Base-by-base conservation (phyloP, 1,140 invertebrate species). In the Lordiphosa collinella region DNA sequence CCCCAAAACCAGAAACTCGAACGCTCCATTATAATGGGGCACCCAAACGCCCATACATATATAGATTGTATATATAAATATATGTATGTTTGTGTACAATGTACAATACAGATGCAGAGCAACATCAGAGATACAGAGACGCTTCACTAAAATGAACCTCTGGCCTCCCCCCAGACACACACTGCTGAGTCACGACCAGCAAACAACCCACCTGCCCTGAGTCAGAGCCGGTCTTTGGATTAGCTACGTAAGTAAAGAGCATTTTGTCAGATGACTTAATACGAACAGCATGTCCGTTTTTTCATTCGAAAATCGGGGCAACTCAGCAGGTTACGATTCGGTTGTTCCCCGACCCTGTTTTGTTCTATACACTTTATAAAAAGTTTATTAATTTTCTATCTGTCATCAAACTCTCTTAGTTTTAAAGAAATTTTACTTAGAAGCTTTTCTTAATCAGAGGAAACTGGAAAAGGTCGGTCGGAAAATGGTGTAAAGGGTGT, bases 211-310 rank as follows among this genome's bases (percentile, higher is more conserved):
- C 76, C 70, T 68, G 48, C 18, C 18, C 68, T 75, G 65, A 76
- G 38, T 82, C 71, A 63, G 74, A 78, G 73, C 67, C 73, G 74
- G 74, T 78, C 58, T 68, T 59, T 41, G 53, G 66, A 66, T 74
- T 74, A 61, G 59, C 53, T 25, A 22, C 4, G 4, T 22, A 3
- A 1, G 22, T 25, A 25, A 0, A 61, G 41, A 64, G 32, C 32
- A 18, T 34, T 44, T 11, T 48, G 35, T 53, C 59, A 80, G 55
- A 72, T 84, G 76, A 82, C 55, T 76, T 84, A 82, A 84, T 84
- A 44, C 66, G 34, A 51, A 43, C 54, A 82, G 54, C 70, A 80
- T 71, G 71, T 75, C 65, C 76, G 76, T 67, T 66, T 49, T 49
- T 54, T 44, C 37, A 37, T 48, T 59, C 13, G 50, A 63, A 62